Base-by-base conservation (phyloP, 2,888 invertebrate genomes). In the Limulus polyphemus region DNA sequence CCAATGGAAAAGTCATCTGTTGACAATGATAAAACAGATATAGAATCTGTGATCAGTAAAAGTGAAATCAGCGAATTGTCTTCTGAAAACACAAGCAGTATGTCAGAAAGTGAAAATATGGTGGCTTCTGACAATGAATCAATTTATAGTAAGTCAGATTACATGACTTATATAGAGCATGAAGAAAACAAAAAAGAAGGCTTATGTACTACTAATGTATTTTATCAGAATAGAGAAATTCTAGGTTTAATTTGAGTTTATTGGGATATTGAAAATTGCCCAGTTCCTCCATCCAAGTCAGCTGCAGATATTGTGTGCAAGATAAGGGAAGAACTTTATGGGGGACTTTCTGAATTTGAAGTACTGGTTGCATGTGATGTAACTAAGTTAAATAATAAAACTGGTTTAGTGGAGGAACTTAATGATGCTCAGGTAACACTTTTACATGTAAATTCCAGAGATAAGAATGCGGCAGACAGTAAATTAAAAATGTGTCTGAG, bases 201-300 rank as follows among this genome's bases (percentile, higher is more conserved):
- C 32, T 32, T 32, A 32, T 2, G 3, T 2, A 32, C 5, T 32
- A 32, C 7, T 2, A 32, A 2, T 32, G 4, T 4, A 32, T 4
- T 3, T 32, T 32, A 32, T 32, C 32, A 32, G 32, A 32, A 32
- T 7, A 32, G 32, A 32, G 5, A 32, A 32, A 32, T 32, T 32
- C 32, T 5, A 55, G 55, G 59, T 5, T 52, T 50, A 46, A 83
- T 91, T 72, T 90, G 90, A 57, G 88, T 91, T 69, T 91, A 90
- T 77, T 92, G 92, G 92, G 92, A 92, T 75, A 91, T 92, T 73
- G 90, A 92, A 79, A 92, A 91, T 76, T 90, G 90, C 75, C 84
- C 85, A 83, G 87, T 91, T 55, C 90, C 90, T 4, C 83, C 84
- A 73, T 84, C 84, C 57, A 85, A 86, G 75, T 89, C 88, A 62